Evolutionary conservation across 2,888 invertebrate species (phyloP), one percentile per base, ranked within the genome.

Genomic region (Pterostichus madidus): DNA sequence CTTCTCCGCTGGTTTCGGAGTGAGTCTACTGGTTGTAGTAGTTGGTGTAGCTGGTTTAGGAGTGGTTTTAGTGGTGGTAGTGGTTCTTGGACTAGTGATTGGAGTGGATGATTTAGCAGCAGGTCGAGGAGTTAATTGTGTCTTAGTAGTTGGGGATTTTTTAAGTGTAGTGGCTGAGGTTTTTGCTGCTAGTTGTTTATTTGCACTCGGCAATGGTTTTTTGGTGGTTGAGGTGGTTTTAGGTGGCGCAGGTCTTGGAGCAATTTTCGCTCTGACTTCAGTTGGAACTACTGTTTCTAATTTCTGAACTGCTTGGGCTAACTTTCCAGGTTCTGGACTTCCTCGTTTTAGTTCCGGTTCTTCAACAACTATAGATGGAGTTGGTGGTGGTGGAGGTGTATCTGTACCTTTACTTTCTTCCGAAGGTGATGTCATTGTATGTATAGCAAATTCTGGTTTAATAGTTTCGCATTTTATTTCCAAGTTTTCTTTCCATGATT

Each of bases 1-100:
- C 86, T 91, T 92, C 32, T 92, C 92, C 11, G 81, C 56, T 39
- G 84, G 46, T 76, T 10, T 82, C 2, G 75, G 56, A 17, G 78
- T 31, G 44, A 49, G 17, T 56, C 81, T 56, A 49, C 84, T 35
- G 46, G 85, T 49, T 15, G 87, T 24, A 77, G 85, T 85, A n/a
- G 85, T 85, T 71, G 86, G 83, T 44, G 85, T 68, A 2, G 84
- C n/a, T 49, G 83, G 84, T 84, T 78, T 86, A 7, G 83, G 24
- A 24, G 78, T 31, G 44, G 64, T 35, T 56, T 80, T 56, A 49
- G 84, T 35, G 39, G 85, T 44, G 15, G 87, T 24, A 77, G 85
- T 85, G 13, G 85, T 85, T 75, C 83, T 84, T 56, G 85, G 52
- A 83, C 86, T 85, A 24, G 86, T 80, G 35, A 46, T 8, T 31